phyloP scores from a whole-genome alignment of 2,113 vertebrate species.

The Perccottus glenii region DNA sequence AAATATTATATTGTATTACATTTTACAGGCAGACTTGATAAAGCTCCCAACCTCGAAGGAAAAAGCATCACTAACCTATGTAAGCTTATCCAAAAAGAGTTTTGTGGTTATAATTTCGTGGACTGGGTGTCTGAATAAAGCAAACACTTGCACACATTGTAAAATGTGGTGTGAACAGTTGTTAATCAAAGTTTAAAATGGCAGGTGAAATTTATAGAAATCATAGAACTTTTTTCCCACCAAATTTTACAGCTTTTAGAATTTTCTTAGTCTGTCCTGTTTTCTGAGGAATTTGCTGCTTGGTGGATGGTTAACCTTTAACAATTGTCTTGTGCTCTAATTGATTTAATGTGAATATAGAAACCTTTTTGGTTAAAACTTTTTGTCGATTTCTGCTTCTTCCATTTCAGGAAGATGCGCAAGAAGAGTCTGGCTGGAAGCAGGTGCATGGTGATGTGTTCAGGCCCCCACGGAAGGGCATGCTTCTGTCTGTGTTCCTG shows the following conservation, averaged over 20 bases:
- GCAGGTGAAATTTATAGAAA: neutral
- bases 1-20: slow-evolving; percentile 66
- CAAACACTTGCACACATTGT: slow-evolving; percentile 23
- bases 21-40: slow-evolving; percentile 81
- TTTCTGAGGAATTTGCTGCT: slow-evolving; percentile 16
- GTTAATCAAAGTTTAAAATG: neutral
- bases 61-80: slow-evolving; percentile 66
- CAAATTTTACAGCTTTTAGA: slow-evolving; percentile 51
- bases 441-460: slow-evolving; percentile 98
- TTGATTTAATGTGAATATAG: slow-evolving; percentile 14
- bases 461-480: slow-evolving; percentile 93
- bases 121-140: slow-evolving; percentile 57
- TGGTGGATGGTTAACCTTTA: slow-evolving; percentile 53
- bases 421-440: slow-evolving; percentile 99
- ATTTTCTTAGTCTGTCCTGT: slow-evolving; percentile 4
- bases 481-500: slow-evolving; percentile 95
- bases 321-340: neutral
- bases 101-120: slow-evolving; percentile 46
- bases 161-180: slow-evolving; percentile 66
- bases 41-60: slow-evolving; percentile 65
- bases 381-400: neutral
- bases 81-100: slow-evolving; percentile 67
- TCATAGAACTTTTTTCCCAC: slow-evolving; percentile 28
- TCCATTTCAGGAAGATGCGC: slow-evolving; percentile 89
- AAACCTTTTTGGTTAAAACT: neutral